Evolutionary conservation across 1,140 invertebrate genomes (phyloP), one percentile per base, ranked within the genome.

Genomic region (Danaus melanippus): DNA sequence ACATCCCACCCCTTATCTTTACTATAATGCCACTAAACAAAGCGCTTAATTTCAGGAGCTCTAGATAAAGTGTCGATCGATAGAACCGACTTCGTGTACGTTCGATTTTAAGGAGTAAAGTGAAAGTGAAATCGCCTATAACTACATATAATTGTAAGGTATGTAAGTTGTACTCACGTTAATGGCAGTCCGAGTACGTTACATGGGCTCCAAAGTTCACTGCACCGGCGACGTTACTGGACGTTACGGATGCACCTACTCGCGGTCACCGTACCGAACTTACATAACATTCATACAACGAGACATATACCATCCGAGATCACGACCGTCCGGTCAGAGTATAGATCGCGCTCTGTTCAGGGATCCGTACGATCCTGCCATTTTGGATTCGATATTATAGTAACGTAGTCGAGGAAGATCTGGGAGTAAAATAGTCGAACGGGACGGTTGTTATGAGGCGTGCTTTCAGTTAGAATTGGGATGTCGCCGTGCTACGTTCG

Each of bases 281-380:
- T 78, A 77, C 77, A 77, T 83, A 85, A 84, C 82, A 86, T 85
- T 82, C 84, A 85, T 79, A 78, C 79, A 77, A 82, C 72, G 63
- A 72, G 58, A 68, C 79, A 83, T 78, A 79, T 75, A 62, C 66
- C 66, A 66, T 62, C 60, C 71, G 66, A 58, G 64, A 67, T 69
- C 64, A 57, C 56, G 66, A 66, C 55, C 56, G 64, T 60, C 60
- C 69, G 71, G 71, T 76, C 72, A 77, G 58, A 78, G 70, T 62
- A 64, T 62, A 61, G 58, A 67, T 64, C 63, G 69, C 70, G 67
- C 62, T 64, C 67, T 61, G 62, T 53, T 56, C 64, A 50, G 46
- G 58, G 62, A 60, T 61, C 62, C 53, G 60, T 56, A 63, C 59
- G 61, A 62, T 68, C 69, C 81, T 69, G 79, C 77, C 82, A 85